Conservation (phyloP, 2,797 vertebrate species). For the Aselliscus stoliczkanus region DNA sequence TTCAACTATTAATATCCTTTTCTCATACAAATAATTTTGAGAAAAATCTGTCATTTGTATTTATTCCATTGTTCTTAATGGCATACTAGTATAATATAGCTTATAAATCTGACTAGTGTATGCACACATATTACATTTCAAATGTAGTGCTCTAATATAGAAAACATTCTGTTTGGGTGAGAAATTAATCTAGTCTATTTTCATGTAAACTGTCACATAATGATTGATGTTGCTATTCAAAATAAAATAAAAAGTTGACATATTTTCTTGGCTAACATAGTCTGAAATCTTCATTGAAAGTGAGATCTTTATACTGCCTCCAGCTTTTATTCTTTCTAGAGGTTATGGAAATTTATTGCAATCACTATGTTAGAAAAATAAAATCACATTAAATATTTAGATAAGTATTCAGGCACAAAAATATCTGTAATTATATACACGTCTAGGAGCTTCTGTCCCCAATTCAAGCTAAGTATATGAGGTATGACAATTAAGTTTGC, state of each 20-base stretch:
- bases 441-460: not conserved
- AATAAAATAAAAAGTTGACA: slow-evolving; percentile 21
- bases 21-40: not conserved
- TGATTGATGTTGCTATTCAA: slow-evolving; percentile 22
- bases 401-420: not conserved
- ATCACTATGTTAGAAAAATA: not conserved
- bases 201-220: not conserved
- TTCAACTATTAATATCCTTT: not conserved
- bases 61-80: not conserved
- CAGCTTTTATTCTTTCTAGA: not conserved
- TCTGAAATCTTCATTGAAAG: not conserved
- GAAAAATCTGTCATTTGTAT: not conserved
- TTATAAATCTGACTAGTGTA: not conserved
- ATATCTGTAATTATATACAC: not conserved
- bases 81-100: not conserved
- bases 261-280: not conserved
- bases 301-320: not conserved
- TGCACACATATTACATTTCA: not conserved
- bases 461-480: not conserved
- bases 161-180: not conserved
- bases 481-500: too few relatives aligned
- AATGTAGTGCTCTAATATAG: not conserved
- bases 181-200: not conserved
- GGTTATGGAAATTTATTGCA: not conserved
- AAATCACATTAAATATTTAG: not conserved